Base-by-base conservation (phyloP, 2,113 vertebrate species). In the Mionectes macconnelli region DNA sequence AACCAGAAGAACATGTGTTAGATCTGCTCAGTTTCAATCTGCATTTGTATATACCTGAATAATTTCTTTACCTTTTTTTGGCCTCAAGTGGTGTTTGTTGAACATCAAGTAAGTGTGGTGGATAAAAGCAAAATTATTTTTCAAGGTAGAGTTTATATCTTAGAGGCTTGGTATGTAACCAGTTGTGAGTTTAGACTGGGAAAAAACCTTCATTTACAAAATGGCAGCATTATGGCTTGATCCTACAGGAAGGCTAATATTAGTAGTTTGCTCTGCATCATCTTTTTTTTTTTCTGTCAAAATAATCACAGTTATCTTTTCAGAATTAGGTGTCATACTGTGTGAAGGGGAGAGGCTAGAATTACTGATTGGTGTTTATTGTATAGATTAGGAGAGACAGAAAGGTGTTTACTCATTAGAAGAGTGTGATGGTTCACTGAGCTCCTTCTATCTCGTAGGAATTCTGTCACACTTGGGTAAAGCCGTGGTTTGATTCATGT, bases 351-450 rank as follows among this genome's bases (percentile, higher is more conserved):
- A 94, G 84, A 76, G 31, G 19, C 63, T 87, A 35, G 49, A 91
- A 68, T 87, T 93, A 57, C 37, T 55, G 78, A 39, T 31, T 55
- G 67, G 17, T 90, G 39, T 93, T 96, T 96, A 81, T 57, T 91
- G 69, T 94, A 87, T 74, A 79, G 91, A 89, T 94, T 91, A 90
- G 72, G 66, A 79, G 22, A 87, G 59, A 67, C 39, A 80, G 64
- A 92, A 90, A 92, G 56, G 69, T 95, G 82, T 95, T 96, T 91
- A 87, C 30, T 90, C 76, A 13, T 95, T 91, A 80, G 77, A 87
- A 63, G 28, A 66, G 63, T 56, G 14, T 76, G 74, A 50, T 87
- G 78, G 77, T 94, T 93, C 87, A 73, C 62, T 76, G 89, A 81
- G 21, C 55, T 79, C 25, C 66, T 85, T 72, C 62, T 85, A 0